phyloP scores from a whole-genome alignment of 2,888 invertebrate genomes.

The Thelaira solivaga region DNA sequence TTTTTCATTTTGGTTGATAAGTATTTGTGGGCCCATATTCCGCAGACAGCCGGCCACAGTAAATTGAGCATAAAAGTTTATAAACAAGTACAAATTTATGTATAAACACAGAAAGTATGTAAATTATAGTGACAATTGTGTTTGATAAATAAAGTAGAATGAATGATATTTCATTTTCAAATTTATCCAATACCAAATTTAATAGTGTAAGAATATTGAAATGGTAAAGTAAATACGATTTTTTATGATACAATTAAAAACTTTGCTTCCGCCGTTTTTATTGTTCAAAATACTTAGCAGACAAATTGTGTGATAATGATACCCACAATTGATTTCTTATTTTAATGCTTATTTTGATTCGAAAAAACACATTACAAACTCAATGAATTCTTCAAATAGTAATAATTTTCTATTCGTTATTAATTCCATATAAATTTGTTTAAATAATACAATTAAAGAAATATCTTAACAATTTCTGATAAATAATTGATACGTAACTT shows the following conservation, averaged over 20 bases:
- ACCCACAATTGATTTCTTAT: no score
- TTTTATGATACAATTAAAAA: not conserved
- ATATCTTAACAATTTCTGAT: no score
- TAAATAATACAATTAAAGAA: no score
- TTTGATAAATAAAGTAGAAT: not conserved
- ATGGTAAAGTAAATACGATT: not conserved
- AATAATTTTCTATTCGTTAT: no score
- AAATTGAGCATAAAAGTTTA: not conserved
- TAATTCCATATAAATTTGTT: no score
- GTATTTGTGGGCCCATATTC: not conserved
- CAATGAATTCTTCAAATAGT: no score
- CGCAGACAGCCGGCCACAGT: not conserved
- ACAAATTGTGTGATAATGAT: no score
- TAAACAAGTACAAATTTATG: not conserved
- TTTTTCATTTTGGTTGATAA: not conserved
- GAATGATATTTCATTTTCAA: not conserved
- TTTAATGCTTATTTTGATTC: no score
- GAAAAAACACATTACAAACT: no score
- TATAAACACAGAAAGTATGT: not conserved
- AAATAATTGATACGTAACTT: no score
- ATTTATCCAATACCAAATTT: slow-evolving; percentile 25
- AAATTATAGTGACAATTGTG: not conserved
- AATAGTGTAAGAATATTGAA: not conserved
- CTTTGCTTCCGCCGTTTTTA: no score
- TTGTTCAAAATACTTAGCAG: no score